phyloP scores from a whole-genome alignment of 2,888 invertebrate genomes.

The Tetranychus piercei region DNA sequence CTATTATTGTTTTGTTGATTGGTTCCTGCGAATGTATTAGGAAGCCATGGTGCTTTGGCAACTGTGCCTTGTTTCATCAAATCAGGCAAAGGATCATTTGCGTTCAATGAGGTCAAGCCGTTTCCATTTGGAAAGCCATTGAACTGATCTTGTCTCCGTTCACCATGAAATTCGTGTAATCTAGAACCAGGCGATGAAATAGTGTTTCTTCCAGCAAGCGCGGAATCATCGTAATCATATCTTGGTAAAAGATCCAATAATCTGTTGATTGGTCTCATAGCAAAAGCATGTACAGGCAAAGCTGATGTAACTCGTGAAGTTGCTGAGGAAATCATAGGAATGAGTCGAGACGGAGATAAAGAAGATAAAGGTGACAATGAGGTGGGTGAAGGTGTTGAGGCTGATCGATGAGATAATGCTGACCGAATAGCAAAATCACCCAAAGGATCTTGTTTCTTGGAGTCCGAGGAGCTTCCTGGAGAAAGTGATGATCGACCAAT shows the following conservation, averaged over 20 bases:
- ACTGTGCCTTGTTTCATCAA: neutral
- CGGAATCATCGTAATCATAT: neutral
- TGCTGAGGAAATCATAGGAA: neutral
- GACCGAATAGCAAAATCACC: too few species aligned
- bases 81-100: neutral
- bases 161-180: neutral
- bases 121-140: neutral
- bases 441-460: too few species aligned
- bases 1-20: neutral
- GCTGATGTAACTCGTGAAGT: neutral
- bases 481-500: too few species aligned
- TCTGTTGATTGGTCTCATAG: neutral
- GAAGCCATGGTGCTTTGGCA: neutral
- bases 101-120: neutral
- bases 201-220: neutral
- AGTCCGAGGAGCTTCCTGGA: too few species aligned
- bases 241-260: neutral
- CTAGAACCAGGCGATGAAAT: neutral
- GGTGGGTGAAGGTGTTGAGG: neutral
- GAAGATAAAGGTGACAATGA: neutral
- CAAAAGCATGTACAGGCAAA: neutral
- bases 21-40: neutral
- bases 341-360: neutral
- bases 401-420: too few species aligned
- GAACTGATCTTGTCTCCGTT: neutral